Evolutionary conservation across 2,797 vertebrate genomes (phyloP).

Genomic region (Botia almorhae): DNA sequence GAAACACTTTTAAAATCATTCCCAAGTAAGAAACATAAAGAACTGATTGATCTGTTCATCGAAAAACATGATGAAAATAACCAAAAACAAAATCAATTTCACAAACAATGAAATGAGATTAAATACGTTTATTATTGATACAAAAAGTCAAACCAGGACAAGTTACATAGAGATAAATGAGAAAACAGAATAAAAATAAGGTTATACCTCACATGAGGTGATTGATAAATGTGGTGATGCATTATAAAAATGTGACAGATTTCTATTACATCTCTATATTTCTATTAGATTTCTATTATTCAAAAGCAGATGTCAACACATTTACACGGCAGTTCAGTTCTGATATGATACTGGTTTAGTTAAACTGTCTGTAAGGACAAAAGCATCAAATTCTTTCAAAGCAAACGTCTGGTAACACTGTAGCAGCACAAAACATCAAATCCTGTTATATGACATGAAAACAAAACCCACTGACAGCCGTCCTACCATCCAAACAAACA

Average conservation of each 20-base stretch:
- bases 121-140: constrained; percentile 68
- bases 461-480: not conserved
- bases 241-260: not conserved
- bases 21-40: not conserved
- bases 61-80: not conserved
- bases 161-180: constrained; percentile 37
- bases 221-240: not conserved
- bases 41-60: not conserved
- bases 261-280: too few species aligned
- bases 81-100: constrained; percentile 51
- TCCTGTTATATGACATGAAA: constrained; percentile 7
- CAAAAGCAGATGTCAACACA: not conserved
- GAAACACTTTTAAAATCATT: not conserved
- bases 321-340: not conserved
- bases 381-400: not conserved
- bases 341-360: not conserved
- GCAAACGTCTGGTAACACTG: not conserved
- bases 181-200: constrained; percentile 40
- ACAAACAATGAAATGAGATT: constrained; percentile 59
- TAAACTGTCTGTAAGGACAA: not conserved
- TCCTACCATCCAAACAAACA: not conserved
- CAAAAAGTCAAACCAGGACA: constrained; percentile 53
- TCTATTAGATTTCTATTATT: not conserved
- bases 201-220: not conserved
- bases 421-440: constrained; percentile 21